A percentile compares a stretch with the other conserved stretches of the same genome.
These are phyloP conservation scores for Cheilosia impressa DNA, from an alignment of 2,888 invertebrate genomes.

Conservation along the genomic window DNA sequence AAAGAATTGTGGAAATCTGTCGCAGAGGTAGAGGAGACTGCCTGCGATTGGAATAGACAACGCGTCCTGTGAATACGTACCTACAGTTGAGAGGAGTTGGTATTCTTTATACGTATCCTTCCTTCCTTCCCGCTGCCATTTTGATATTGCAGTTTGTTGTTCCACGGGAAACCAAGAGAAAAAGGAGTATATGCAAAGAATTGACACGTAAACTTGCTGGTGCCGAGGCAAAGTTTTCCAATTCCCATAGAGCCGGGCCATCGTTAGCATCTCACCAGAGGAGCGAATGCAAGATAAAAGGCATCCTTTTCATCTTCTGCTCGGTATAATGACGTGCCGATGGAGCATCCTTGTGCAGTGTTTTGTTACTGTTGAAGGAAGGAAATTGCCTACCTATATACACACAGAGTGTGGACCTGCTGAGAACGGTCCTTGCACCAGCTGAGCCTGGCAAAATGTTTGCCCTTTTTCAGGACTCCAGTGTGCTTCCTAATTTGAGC, in stretches of 20 bases:
- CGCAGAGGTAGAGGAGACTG: constrained; percentile 23
- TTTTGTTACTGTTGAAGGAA: constrained; percentile 58
- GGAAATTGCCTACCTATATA: constrained; percentile 61
- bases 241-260: constrained; percentile 39
- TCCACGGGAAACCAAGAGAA: neutral
- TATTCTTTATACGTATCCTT: constrained; percentile 50
- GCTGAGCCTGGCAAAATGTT: constrained; percentile 47
- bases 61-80: constrained; percentile 16
- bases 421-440: constrained; percentile 28
- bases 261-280: constrained; percentile 17
- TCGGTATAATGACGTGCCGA: constrained; percentile 46
- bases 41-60: constrained; percentile 39
- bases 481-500: constrained; percentile 39
- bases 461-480: constrained; percentile 33
- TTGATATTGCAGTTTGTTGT: constrained; percentile 14
- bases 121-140: constrained; percentile 15
- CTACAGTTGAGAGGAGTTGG: constrained; percentile 42
- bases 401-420: constrained; percentile 8
- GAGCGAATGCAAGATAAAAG: constrained; percentile 31
- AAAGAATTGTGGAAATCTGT: constrained; percentile 50
- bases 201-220: constrained; percentile 66
- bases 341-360: constrained; percentile 49
- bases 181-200: constrained; percentile 25
- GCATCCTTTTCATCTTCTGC: constrained; percentile 38
- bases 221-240: constrained; percentile 58